Conservation (phyloP, 2,888 invertebrate genomes). For the Machimus atricapillus region DNA sequence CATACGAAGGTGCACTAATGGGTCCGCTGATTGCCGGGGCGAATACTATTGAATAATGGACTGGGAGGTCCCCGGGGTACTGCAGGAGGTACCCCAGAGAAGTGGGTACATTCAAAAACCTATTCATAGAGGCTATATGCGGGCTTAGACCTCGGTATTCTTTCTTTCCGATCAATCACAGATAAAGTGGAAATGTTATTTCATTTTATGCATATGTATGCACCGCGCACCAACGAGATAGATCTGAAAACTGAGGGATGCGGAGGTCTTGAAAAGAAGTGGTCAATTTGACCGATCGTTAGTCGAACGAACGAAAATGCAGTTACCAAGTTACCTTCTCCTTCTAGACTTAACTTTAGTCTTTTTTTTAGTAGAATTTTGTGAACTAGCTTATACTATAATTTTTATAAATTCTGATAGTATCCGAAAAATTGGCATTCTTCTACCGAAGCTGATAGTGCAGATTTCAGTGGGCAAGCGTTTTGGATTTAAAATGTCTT, state of each 20-base stretch:
- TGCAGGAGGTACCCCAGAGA: neutral
- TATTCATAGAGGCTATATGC: neutral
- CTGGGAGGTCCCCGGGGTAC: neutral
- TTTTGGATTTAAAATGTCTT: too few relatives aligned
- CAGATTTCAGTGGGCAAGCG: too few relatives aligned
- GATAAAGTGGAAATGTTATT: conserved; percentile 26
- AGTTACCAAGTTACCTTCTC: too few relatives aligned
- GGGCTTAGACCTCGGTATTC: neutral
- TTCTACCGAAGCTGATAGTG: too few relatives aligned
- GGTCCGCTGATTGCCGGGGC: neutral
- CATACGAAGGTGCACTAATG: neutral
- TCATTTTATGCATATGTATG: conserved; percentile 29
- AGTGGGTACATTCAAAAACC: conserved; percentile 19
- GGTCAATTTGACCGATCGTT: neutral
- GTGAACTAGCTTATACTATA: too few relatives aligned
- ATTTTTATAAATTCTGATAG: too few relatives aligned
- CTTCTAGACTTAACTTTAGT: too few relatives aligned
- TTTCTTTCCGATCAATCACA: conserved; percentile 31
- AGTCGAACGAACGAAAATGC: too few relatives aligned
- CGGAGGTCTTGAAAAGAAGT: neutral
- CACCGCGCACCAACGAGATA: neutral
- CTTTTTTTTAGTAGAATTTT: too few relatives aligned
- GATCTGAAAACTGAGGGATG: neutral
- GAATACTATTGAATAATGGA: neutral
- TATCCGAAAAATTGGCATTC: too few relatives aligned